A percentile compares a stretch with the other conserved stretches of the same genome.
phyloP scores from a whole-genome alignment of 2,888 invertebrate genomes.

The Capitulum mitella region DNA sequence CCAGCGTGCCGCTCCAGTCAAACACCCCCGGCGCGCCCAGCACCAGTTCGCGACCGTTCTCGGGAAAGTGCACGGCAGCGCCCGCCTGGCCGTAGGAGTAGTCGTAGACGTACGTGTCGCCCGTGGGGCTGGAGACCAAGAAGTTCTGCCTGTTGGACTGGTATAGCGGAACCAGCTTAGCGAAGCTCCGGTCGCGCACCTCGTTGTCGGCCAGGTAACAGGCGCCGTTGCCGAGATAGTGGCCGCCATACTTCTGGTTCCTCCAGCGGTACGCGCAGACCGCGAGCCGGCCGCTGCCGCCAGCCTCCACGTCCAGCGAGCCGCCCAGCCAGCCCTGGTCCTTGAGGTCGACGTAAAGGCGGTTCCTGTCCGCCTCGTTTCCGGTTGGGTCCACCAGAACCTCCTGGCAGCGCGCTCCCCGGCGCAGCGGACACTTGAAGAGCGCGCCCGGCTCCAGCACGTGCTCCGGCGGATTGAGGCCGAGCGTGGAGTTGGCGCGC shows the following conservation, averaged over 20 bases:
- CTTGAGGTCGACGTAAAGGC: conserved; percentile 41
- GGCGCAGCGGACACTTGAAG: conserved; percentile 45
- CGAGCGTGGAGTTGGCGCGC: conserved; percentile 48
- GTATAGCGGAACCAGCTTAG: conserved; percentile 22
- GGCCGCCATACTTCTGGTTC: conserved; percentile 34
- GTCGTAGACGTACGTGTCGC: conserved; percentile 40
- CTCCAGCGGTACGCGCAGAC: conserved; percentile 46
- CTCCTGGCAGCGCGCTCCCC: conserved; percentile 42
- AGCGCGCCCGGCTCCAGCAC: conserved; percentile 49
- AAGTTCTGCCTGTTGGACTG: conserved; percentile 26
- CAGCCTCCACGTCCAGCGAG: not conserved
- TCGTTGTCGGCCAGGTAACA: conserved; percentile 40
- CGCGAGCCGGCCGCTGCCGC: not conserved
- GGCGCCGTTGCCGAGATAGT: conserved; percentile 41
- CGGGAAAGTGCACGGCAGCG: conserved; percentile 39
- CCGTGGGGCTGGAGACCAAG: not conserved
- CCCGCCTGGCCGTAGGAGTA: conserved; percentile 41
- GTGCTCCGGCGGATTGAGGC: conserved; percentile 36
- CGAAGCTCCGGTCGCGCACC: not conserved
- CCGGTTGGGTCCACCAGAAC: conserved; percentile 45
- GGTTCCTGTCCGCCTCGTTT: not conserved
- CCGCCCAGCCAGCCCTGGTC: conserved; percentile 50
- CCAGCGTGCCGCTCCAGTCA: conserved; percentile 52
- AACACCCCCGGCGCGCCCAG: conserved; percentile 57
- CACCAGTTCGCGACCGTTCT: conserved; percentile 44